A percentile compares a stretch with the other conserved stretches of the same genome.
Conservation (phyloP, 2,888 invertebrate genomes). For the Sesia bembeciformis region DNA sequence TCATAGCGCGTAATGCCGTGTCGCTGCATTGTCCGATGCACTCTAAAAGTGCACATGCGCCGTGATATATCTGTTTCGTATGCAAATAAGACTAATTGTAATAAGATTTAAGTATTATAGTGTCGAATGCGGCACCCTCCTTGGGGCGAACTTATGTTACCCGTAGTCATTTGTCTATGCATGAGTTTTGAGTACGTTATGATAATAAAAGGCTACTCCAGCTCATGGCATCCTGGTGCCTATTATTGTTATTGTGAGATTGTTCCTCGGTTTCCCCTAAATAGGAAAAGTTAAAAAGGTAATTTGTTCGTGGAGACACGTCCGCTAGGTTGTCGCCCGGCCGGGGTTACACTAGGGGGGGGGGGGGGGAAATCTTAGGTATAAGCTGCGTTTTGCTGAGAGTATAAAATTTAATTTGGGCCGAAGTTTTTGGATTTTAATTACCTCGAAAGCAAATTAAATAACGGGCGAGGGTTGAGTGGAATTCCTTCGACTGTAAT, state of each 20-base stretch:
- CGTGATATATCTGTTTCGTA: slow-evolving; percentile 55
- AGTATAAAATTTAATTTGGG: slow-evolving; percentile 69
- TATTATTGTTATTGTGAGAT: slow-evolving; percentile 66
- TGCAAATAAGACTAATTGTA: slow-evolving; percentile 68
- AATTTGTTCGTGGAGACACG: slow-evolving; percentile 64
- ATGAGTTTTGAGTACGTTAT: slow-evolving; percentile 24
- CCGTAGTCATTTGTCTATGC: slow-evolving; percentile 1
- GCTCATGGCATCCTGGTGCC: slow-evolving; percentile 48
- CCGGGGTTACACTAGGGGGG: slow-evolving; percentile 1
- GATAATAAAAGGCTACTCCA: slow-evolving; percentile 41
- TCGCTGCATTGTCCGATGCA: slow-evolving; percentile 24
- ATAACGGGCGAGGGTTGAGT: slow-evolving; percentile 37
- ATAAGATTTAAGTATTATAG: slow-evolving; percentile 47
- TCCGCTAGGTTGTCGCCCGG: slow-evolving; percentile 21
- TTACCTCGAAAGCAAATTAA: slow-evolving; percentile 69
- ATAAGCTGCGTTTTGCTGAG: slow-evolving; percentile 1
- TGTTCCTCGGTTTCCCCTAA: slow-evolving; percentile 56
- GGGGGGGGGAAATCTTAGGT: not conserved
- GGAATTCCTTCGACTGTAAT: slow-evolving; percentile 5
- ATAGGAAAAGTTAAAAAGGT: slow-evolving; percentile 74
- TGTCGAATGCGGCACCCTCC: slow-evolving; percentile 16
- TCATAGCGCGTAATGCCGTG: slow-evolving; percentile 20
- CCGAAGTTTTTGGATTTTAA: slow-evolving; percentile 72
- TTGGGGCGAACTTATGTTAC: slow-evolving; percentile 17
- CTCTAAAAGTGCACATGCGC: slow-evolving; percentile 48